Percentiles rank a stretch among this genome's conserved stretches.
Evolutionary conservation across 2,888 invertebrate genomes (phyloP).

Genomic region (Cecidostiba fungosa): DNA sequence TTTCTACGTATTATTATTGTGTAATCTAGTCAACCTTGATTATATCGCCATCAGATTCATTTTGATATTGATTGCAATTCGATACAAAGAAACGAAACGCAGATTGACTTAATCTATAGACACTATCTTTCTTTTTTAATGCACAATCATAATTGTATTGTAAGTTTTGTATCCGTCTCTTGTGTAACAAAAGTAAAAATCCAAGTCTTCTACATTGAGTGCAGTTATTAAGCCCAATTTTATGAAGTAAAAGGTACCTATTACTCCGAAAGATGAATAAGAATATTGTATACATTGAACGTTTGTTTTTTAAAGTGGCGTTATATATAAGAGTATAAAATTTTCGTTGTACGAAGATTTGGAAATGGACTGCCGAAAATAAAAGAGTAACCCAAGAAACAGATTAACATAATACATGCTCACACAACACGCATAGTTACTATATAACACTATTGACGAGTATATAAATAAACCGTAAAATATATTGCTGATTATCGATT

Average conservation of each 20-base stretch:
- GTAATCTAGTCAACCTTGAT: too few relatives aligned
- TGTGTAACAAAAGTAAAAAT: constrained; percentile 35
- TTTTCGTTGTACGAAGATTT: constrained; percentile 59
- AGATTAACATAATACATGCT: constrained; percentile 74
- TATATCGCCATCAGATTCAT: too few relatives aligned
- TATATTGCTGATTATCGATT: constrained; percentile 72
- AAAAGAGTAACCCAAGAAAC: constrained; percentile 57
- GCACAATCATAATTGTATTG: constrained; percentile 16
- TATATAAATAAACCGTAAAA: constrained; percentile 68
- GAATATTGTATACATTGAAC: constrained; percentile 15
- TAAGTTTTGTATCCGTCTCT: constrained; percentile 46
- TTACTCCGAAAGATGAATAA: not conserved
- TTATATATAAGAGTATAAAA: constrained; percentile 9
- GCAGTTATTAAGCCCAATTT: constrained; percentile 19
- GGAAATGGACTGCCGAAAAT: constrained; percentile 54
- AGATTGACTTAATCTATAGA: not conserved
- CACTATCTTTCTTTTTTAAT: constrained; percentile 17
- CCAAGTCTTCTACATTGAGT: constrained; percentile 51
- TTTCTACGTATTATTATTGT: too few relatives aligned
- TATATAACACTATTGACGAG: constrained; percentile 72
- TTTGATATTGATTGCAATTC: too few relatives aligned
- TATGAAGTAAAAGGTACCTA: constrained; percentile 12
- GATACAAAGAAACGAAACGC: not conserved
- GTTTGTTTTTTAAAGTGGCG: not conserved
- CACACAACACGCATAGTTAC: constrained; percentile 76